Evolutionary conservation across 2,888 invertebrate species (phyloP).

Genomic region (Pheosia gnoma): DNA sequence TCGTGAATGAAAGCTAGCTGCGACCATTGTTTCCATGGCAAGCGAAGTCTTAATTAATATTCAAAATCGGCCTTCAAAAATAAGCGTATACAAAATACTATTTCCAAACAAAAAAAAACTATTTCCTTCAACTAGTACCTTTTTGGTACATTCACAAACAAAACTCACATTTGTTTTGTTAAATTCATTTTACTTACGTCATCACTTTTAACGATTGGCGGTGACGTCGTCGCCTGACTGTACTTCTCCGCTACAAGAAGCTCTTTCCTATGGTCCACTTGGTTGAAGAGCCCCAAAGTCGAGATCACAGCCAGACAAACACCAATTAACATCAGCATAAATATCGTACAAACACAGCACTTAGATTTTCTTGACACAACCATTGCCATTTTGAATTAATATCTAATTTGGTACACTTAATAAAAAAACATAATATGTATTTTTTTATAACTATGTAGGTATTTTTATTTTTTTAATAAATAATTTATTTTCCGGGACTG

Average conservation of each 20-base stretch:
- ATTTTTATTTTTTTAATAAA: conserved; percentile 19
- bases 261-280: conserved; percentile 36
- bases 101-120: conserved; percentile 13
- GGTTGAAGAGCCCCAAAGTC: conserved; percentile 50
- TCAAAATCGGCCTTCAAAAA: too few relatives aligned
- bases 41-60: too few relatives aligned
- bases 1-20: too few relatives aligned
- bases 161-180: neutral
- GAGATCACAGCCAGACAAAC: conserved; percentile 65
- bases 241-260: conserved; percentile 65
- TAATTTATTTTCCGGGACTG: too few relatives aligned
- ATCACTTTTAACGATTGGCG: conserved; percentile 43
- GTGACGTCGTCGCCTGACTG: conserved; percentile 48
- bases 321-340: conserved; percentile 61
- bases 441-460: conserved; percentile 22
- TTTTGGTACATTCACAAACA: neutral
- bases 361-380: conserved; percentile 69
- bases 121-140: conserved; percentile 32
- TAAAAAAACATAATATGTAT: neutral
- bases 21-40: too few relatives aligned
- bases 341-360: conserved; percentile 61
- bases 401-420: neutral
- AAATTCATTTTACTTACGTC: conserved; percentile 50
- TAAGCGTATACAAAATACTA: too few relatives aligned
- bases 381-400: conserved; percentile 67